Evolutionary conservation across 2,113 vertebrate genomes (phyloP), one percentile per base, ranked within the genome.

Genomic region (Pungitius pungitius): DNA sequence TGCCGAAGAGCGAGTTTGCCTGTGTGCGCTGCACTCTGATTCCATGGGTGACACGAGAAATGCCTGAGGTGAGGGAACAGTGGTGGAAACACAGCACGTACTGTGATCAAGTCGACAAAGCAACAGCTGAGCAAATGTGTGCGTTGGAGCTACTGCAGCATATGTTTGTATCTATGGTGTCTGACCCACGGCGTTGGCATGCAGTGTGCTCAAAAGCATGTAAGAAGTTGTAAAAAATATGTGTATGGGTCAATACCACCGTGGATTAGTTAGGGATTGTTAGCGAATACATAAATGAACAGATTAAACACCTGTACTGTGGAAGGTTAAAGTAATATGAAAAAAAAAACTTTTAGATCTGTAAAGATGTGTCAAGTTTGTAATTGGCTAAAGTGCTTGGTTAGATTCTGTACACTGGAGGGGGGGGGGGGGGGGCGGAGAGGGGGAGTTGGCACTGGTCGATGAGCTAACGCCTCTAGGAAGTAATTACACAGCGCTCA

Each of bases 321-420:
- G 26, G 66, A 69, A 51, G 8, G 26, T 58, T 43, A 73, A 10
- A 51, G n/a, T n/a, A 22, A 22, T 22, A 3, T 9, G 45, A 62
- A 20, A 20, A 26, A 26, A 14, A 14, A 62, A 63, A 75, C 18
- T n/a, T n/a, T n/a, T n/a, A n/a, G 59, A 51, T n/a, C 54, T 62
- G 58, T 39, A 37, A 58, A 42, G 14, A 61, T 61, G 35, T 66
- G 60, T 77, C n/a, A 60, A 51, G 73, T 85, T 87, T 85, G 65
- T 61, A 71, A 69, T 42, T 72, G 78, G 84, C 86, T 92, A 92
- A 92, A 92, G 91, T 92, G 91, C 91, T 84, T 90, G 62, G 72
- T 86, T 86, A 88, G 77, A 77, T 69, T 90, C 71, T 91, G 83
- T 85, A 89, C 85, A 87, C 18, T 69, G 65, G 54, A 14, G 12